Base-by-base conservation (phyloP, 1,140 invertebrate genomes). In the Anoplophora glabripennis region DNA sequence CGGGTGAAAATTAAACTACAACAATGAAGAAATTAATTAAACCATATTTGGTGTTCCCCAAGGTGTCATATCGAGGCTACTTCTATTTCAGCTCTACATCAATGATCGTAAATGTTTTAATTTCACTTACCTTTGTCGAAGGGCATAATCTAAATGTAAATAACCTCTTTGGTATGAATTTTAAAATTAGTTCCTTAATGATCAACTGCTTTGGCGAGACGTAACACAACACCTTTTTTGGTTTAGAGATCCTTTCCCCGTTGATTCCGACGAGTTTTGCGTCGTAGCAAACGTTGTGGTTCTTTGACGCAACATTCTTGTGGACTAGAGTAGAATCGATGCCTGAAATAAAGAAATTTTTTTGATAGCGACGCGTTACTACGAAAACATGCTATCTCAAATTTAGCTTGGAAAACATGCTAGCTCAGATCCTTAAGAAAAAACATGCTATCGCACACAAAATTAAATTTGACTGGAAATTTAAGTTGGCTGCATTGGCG, bases 141-240 rank as follows among this genome's bases (percentile, higher is more conserved):
- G 94, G 93, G 76, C 92, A 96, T 41, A 97, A 81, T 21, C 94
- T 83, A 78, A 95, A 96, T n/a, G 93, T 93, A 51, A 88, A 90
- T 49, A 96, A 80, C 64, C 92, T 81, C 76, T 94, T 95, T 36
- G 92, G 93, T 72, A 96, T 92, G 70, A 97, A 90, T 79, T 91
- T 93, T 53, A 96, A 79, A 60, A 95, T 84, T 79, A 92, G 92
- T 79, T 96, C 93, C 78, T 95, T 95, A 67, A 97, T 85, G 33
- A 90, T 93, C 37, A 94, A 78, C 79, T 94, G 90, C 77, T 94
- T 93, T 17, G 90, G 87, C 57, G 88, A 90, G 61, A 93, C 88
- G 72, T 90, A 94, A 73, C 91, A 91, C 64, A 90, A 85, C 36
- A 96, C 90, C 77, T 91, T 93, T 68, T 92, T 90, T 7, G 90